Evolutionary conservation across 92 coral and sea anemone genomes (phyloP).

Genomic region (Parazoanthus darwini): DNA sequence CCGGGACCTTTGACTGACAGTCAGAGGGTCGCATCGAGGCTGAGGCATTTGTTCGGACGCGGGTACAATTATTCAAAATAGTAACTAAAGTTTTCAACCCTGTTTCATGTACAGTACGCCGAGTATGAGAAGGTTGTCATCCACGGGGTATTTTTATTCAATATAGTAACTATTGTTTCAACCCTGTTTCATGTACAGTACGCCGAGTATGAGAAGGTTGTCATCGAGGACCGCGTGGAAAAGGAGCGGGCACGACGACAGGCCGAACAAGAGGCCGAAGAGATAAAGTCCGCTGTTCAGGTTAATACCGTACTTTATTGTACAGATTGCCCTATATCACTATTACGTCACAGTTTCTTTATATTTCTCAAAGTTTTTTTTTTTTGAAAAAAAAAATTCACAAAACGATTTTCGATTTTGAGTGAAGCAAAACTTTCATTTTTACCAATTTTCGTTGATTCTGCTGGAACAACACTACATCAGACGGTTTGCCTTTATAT

Average conservation of each 20-base stretch:
- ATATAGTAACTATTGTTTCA: neutral
- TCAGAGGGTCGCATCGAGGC: too few relatives aligned
- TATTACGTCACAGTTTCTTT: neutral
- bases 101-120: constrained; percentile 68
- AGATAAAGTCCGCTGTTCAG: constrained; percentile 79
- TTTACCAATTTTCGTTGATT: too few relatives aligned
- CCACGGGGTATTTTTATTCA: too few relatives aligned
- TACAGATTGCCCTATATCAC: neutral
- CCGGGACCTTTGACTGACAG: too few relatives aligned
- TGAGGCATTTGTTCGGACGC: too few relatives aligned
- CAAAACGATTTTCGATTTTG: neutral
- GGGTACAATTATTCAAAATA: too few relatives aligned
- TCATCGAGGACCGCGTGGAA: constrained; percentile 95
- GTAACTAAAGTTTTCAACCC: neutral
- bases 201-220: constrained; percentile 97
- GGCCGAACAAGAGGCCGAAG: constrained; percentile 96
- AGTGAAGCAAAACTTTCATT: too few relatives aligned
- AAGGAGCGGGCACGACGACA: constrained; percentile 93
- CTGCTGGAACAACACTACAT: too few relatives aligned
- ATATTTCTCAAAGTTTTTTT: too few relatives aligned
- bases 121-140: constrained; percentile 99
- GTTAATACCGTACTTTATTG: constrained; percentile 44
- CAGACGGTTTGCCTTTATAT: too few relatives aligned
- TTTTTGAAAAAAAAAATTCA: neutral
- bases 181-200: constrained; percentile 57